Percentiles rank a stretch among this genome's conserved stretches.
Conservation (phyloP, 2,888 invertebrate species). For the Sarcophaga subvicina region DNA sequence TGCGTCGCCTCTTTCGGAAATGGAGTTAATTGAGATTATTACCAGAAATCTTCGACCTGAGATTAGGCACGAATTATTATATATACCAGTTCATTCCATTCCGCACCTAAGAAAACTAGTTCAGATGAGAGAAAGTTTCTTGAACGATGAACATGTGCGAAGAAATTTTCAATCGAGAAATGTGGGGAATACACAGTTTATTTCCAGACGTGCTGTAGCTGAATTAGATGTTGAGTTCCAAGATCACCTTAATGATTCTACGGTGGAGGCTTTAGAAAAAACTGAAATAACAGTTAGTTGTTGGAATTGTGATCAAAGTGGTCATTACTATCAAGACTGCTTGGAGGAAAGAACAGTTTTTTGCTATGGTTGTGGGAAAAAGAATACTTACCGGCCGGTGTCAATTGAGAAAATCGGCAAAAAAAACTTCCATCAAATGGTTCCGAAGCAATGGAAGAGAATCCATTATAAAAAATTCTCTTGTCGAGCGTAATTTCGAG, state of each 20-base stretch:
- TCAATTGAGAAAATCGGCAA: not conserved
- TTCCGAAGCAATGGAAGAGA: too few species aligned
- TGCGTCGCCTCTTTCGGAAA: constrained; percentile 15
- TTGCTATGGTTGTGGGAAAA: constrained; percentile 42
- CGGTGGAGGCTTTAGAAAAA: not conserved
- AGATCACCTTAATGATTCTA: too few species aligned
- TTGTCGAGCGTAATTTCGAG: too few species aligned
- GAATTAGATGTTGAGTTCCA: constrained; percentile 4
- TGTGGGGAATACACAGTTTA: not conserved
- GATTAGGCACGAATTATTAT: not conserved
- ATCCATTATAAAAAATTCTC: too few species aligned
- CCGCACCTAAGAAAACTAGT: constrained; percentile 15
- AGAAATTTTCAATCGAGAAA: not conserved
- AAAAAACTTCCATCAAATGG: constrained; percentile 29
- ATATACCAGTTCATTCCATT: constrained; percentile 25
- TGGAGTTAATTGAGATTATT: constrained; percentile 40
- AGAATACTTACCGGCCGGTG: constrained; percentile 30
- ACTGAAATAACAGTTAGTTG: not conserved
- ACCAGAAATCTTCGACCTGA: constrained; percentile 18
- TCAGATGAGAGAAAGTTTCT: constrained; percentile 15
- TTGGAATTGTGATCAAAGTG: constrained; percentile 36
- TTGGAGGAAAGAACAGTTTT: constrained; percentile 17
- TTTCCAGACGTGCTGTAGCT: constrained; percentile 9
- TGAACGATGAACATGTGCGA: constrained; percentile 20
- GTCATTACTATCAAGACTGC: constrained; percentile 32